Conservation (phyloP, 2,888 invertebrate genomes). For the Scaptomyza reducta region DNA sequence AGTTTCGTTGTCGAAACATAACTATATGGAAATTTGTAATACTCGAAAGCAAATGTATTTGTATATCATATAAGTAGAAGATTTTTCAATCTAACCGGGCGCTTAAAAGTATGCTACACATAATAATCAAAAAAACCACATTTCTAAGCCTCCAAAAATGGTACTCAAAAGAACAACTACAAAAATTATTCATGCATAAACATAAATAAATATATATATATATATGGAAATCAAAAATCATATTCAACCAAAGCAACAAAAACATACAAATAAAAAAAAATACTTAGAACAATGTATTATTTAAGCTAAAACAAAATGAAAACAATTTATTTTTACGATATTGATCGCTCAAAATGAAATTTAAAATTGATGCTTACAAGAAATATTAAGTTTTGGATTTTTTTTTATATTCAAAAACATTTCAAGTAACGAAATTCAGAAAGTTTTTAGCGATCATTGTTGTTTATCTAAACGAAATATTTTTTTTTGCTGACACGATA, state of each 20-base stretch:
- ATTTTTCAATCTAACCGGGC: constrained; percentile 1
- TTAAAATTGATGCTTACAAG: no score
- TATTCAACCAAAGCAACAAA: neutral
- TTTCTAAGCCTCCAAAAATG: neutral
- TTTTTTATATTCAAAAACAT: no score
- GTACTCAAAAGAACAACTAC: neutral
- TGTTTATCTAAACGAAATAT: no score
- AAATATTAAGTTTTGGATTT: no score
- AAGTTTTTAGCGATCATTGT: neutral
- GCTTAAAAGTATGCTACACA: constrained; percentile 26
- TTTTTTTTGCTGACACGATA: no score
- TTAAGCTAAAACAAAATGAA: no score
- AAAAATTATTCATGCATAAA: no score
- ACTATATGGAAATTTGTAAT: constrained; percentile 11
- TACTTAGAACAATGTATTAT: no score
- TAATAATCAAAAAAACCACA: neutral
- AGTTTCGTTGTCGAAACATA: constrained; percentile 11
- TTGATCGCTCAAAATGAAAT: no score
- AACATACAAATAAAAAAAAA: no score
- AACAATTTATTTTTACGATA: no score
- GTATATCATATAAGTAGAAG: constrained; percentile 3
- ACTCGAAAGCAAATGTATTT: neutral
- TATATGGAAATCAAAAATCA: neutral
- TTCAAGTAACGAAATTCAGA: neutral
- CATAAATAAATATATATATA: no score